Percentiles rank a stretch among this genome's conserved stretches.
Conservation (phyloP, 2,113 vertebrate genomes). For the Etia nguti region DNA sequence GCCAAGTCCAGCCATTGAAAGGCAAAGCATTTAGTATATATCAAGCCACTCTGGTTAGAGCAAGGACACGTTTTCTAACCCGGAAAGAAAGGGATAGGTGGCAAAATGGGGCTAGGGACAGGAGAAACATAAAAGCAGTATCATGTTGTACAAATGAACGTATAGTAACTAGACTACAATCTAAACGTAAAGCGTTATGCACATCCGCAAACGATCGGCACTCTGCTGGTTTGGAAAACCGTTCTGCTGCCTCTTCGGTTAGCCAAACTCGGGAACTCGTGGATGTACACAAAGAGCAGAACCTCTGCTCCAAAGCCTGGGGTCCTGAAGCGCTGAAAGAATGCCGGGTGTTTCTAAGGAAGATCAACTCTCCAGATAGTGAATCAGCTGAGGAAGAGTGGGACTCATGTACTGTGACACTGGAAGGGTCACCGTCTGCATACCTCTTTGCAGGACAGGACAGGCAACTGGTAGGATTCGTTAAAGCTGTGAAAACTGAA, state of each 20-base stretch:
- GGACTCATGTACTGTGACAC: conserved; percentile 72
- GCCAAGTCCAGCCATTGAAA: background rate
- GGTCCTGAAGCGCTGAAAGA: conserved; percentile 86
- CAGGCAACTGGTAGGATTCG: conserved; percentile 21
- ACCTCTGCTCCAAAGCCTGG: conserved; percentile 78
- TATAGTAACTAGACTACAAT: background rate
- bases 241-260: conserved; percentile 6
- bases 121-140: background rate
- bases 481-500: conserved; percentile 63
- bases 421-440: conserved; percentile 62
- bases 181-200: conserved; percentile 10
- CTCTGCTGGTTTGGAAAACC: conserved; percentile 4
- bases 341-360: conserved; percentile 93
- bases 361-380: conserved; percentile 84
- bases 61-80: conserved; percentile 56
- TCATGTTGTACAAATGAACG: background rate
- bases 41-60: conserved; percentile 47
- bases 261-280: conserved; percentile 30
- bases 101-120: conserved; percentile 2
- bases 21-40: conserved; percentile 39
- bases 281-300: conserved; percentile 66
- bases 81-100: conserved; percentile 27
- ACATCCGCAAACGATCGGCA: background rate
- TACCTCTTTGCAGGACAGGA: conserved; percentile 39
- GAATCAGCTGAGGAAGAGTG: conserved; percentile 67